A percentile compares a stretch with the other conserved stretches of the same genome.
Conservation (phyloP, 2,113 vertebrate genomes). For the Fregata magnificens region DNA sequence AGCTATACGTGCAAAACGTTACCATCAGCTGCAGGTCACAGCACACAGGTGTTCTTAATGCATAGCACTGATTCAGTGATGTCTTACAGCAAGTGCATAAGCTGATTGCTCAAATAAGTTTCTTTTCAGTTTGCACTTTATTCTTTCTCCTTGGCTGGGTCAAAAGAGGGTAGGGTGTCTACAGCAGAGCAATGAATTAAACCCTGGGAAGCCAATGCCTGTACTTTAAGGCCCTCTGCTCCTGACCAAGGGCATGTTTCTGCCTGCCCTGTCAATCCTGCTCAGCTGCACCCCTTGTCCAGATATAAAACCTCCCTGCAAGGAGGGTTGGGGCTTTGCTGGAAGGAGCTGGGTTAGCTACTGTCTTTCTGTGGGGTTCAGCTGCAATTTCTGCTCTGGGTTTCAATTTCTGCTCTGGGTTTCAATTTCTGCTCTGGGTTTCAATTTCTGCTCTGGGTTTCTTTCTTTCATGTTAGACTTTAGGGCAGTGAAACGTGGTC, state of each 20-base stretch:
- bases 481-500: not conserved
- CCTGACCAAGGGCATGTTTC: not conserved
- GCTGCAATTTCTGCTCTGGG: not conserved
- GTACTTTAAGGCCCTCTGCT: not conserved
- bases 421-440: not conserved
- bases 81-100: not conserved
- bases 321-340: not conserved
- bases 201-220: not conserved
- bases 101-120: not conserved
- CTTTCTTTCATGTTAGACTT: not conserved
- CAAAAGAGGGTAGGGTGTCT: not conserved
- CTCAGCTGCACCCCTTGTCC: not conserved
- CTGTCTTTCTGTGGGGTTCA: not conserved
- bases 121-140: not conserved
- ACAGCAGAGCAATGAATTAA: not conserved
- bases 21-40: not conserved
- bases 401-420: not conserved
- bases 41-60: fast-evolving
- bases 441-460: not conserved
- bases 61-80: not conserved
- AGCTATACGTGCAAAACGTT: fast-evolving
- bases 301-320: not conserved
- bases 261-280: not conserved
- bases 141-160: not conserved
- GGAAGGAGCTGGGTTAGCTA: not conserved